phyloP scores from a whole-genome alignment of 1,140 invertebrate species.

The Chionoecetes opilio region DNA sequence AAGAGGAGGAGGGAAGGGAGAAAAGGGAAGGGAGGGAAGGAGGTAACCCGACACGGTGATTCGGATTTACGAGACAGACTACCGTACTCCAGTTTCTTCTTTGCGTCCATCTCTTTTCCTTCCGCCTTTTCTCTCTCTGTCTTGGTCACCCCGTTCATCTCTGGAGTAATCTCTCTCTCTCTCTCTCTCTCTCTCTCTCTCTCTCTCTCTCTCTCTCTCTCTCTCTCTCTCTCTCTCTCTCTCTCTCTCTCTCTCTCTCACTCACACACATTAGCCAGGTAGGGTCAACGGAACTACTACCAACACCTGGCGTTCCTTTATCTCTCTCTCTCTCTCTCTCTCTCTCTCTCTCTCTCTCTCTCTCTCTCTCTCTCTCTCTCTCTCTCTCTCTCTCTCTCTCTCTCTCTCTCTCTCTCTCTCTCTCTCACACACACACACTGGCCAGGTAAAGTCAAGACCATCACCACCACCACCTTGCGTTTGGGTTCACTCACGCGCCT shows the following conservation, averaged over 20 bases:
- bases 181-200: neutral
- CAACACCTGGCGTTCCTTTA: no score
- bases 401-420: neutral
- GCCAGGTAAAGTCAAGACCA: neutral
- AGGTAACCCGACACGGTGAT: neutral
- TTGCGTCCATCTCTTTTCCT: neutral
- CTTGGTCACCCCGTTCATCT: neutral
- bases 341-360: slow-evolving; percentile 28
- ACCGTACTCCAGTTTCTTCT: neutral
- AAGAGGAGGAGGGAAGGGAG: neutral
- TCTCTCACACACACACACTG: neutral
- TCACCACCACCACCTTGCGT: no score
- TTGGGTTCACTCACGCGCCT: neutral
- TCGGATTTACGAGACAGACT: neutral
- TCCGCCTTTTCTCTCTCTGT: neutral
- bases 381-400: slow-evolving; percentile 12
- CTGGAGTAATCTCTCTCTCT: neutral
- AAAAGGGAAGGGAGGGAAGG: neutral
- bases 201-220: neutral
- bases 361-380: slow-evolving; percentile 16
- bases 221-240: neutral
- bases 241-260: neutral
- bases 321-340: neutral
- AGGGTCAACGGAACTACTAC: no score
- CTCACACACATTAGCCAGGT: neutral